These are phyloP conservation scores for Chymomyza fuscimana DNA, from an alignment of 2,888 invertebrate genomes.

Conservation along the genomic window DNA sequence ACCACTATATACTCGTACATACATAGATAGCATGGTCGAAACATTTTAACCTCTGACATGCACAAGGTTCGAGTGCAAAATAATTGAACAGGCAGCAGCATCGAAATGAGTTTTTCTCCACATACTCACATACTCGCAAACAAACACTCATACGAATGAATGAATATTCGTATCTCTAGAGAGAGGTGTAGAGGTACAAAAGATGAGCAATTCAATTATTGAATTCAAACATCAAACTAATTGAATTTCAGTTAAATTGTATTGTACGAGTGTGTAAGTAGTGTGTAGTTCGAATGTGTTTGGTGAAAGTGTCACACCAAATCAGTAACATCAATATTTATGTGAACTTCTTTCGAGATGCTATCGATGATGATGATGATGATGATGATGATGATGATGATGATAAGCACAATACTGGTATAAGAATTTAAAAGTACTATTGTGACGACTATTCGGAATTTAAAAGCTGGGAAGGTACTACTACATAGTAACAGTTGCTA, in stretches of 20 bases:
- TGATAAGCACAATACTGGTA: background rate
- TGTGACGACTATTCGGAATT: background rate
- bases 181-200: background rate
- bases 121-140: background rate
- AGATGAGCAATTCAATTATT: constrained; percentile 44
- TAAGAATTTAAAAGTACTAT: background rate
- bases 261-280: background rate
- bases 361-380: background rate
- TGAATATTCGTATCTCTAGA: background rate
- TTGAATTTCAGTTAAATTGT: constrained; percentile 33
- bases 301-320: background rate
- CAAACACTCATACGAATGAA: background rate
- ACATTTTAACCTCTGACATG: constrained; percentile 60
- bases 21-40: constrained; percentile 33
- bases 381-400: background rate
- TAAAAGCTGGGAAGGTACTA: background rate
- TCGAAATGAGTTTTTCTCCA: constrained; percentile 3
- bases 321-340: background rate
- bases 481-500: background rate
- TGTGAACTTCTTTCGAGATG: background rate
- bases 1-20: constrained; percentile 32
- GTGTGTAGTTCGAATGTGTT: background rate
- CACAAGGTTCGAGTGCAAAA: constrained; percentile 70
- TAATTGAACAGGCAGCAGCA: constrained; percentile 50
- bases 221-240: constrained; percentile 41